Percentiles rank a stretch among this genome's conserved stretches.
phyloP scores from a whole-genome alignment of 2,888 invertebrate species.

The Rhamnusium bicolor region DNA sequence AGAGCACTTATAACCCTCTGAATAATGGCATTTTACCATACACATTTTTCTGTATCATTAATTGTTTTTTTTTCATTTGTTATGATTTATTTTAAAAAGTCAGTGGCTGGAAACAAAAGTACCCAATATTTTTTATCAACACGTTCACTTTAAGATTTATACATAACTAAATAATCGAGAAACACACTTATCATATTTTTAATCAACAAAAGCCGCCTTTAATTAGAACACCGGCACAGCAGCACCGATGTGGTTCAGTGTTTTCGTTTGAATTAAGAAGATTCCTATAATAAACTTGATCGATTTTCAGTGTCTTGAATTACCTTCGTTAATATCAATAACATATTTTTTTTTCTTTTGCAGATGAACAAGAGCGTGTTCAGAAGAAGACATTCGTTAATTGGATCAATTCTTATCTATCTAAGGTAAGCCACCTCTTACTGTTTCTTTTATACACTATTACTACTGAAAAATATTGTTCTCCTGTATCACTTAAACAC shows the following conservation, averaged over 20 bases:
- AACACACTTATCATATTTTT: not conserved
- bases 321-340: conserved; percentile 15
- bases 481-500: too few relatives aligned
- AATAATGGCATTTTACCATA: too few relatives aligned
- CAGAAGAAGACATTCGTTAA: conserved; percentile 99
- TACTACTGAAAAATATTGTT: too few relatives aligned
- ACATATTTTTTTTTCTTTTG: conserved; percentile 68
- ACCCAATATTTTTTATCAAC: not conserved
- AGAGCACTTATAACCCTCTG: too few relatives aligned
- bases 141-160: not conserved
- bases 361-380: conserved; percentile 99
- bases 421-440: conserved; percentile 85
- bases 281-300: conserved; percentile 25
- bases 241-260: not conserved
- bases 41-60: too few relatives aligned
- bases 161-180: not conserved
- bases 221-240: not conserved
- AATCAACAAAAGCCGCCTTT: conserved; percentile 6
- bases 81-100: too few relatives aligned
- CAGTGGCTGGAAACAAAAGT: too few relatives aligned
- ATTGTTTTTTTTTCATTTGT: too few relatives aligned
- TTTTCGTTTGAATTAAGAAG: conserved; percentile 17
- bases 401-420: conserved; percentile 98
- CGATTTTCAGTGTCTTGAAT: not conserved
- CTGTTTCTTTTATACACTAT: too few relatives aligned